Base-by-base conservation (phyloP, 1,140 invertebrate genomes). In the Penaeus japonicus region DNA sequence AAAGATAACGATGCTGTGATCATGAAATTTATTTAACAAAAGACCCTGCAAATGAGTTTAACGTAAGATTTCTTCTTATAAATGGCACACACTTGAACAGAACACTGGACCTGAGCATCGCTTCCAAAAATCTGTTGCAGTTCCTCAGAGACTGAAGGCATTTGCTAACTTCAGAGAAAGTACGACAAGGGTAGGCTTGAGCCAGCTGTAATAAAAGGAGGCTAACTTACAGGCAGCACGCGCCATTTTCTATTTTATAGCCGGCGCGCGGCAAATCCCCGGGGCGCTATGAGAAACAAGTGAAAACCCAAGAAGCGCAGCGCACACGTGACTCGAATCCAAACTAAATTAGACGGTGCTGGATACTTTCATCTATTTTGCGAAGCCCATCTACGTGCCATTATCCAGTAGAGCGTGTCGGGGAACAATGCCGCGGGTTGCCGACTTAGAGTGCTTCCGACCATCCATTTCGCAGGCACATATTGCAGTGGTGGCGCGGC, bases 301-400 rank as follows among this genome's bases (percentile, higher is more conserved):
- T 84, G 83, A 84, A 84, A 84, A 84, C 65, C 65, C 35, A 39
- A 84, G 65, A 84, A 75, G 83, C 83, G 65, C 62, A 84, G 30
- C 65, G 65, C 65, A 73, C 27, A 84, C 83, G 83, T 84, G 83
- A 84, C 83, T 17, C 4, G 83, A 53, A 54, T 70, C 70, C n/a
- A 27, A 84, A 73, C 65, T 54, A 75, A 54, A 84, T 47, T 84
- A 73, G 22, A 84, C 32, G 62, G 65, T 54, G 35, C 54, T 15
- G 53, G 83, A 54, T 20, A 82, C 80, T 30, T 39, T 57, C n/a
- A 54, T 57, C 80, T 27, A n/a, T 81, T 55, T 54, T 17, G 47
- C 35, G 47, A 81, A 24, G 47, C 47, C 47, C 47, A 39, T 57
- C 54, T 55, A 81, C 79, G 24, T 77, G 20, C 24, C 53, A 20